Conservation (phyloP, 1,140 invertebrate species). For the Mesaphorura yosii region DNA sequence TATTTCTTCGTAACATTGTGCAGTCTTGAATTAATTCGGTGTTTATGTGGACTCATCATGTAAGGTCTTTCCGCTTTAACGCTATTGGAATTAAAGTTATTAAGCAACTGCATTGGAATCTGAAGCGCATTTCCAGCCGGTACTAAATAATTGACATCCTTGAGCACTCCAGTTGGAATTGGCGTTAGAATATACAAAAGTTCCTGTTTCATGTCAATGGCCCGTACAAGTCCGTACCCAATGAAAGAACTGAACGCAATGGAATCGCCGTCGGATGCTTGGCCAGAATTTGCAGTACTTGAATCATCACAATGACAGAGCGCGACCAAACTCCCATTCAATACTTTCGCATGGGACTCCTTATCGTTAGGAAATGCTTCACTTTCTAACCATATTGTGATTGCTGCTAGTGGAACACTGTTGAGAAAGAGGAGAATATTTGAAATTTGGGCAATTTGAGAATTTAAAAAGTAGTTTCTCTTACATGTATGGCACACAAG, state of each 20-base stretch:
- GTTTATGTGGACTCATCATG: no score
- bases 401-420: conserved; percentile 2
- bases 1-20: no score
- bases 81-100: no score
- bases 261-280: background rate
- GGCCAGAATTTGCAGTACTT: background rate
- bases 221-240: conserved; percentile 20
- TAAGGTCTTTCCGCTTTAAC: no score
- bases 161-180: conserved; percentile 4
- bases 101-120: no score
- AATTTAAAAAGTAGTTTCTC: background rate
- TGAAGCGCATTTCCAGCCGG: no score
- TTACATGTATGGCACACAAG: conserved; percentile 1
- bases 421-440: background rate
- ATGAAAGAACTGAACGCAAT: background rate
- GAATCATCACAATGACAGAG: conserved; percentile 15
- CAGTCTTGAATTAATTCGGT: no score
- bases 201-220: conserved; percentile 2
- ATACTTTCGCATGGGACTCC: conserved; percentile 6
- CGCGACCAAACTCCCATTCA: conserved; percentile 21
- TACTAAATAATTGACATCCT: no score
- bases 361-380: background rate
- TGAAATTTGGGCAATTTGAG: background rate
- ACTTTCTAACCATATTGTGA: background rate
- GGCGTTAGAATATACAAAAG: conserved; percentile 17